Evolutionary conservation across 2,797 vertebrate genomes (phyloP).

Genomic region (Crax fasciolata): DNA sequence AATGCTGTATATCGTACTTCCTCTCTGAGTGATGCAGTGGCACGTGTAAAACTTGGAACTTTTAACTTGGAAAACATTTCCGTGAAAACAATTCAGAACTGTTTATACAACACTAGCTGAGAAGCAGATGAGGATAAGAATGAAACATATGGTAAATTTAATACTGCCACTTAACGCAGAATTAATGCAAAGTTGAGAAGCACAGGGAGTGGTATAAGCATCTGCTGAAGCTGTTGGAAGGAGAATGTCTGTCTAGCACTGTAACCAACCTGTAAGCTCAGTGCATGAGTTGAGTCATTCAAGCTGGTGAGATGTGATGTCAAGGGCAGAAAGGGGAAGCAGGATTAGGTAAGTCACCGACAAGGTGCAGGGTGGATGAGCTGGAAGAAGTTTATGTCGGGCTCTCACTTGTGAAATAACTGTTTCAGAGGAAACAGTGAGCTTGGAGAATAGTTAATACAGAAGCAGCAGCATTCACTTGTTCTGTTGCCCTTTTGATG

Average conservation of each 20-base stretch:
- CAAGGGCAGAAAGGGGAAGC: not conserved
- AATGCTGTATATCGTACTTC: not conserved
- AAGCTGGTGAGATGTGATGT: not conserved
- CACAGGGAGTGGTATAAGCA: not conserved
- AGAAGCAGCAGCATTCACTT: not conserved
- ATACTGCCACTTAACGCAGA: not conserved
- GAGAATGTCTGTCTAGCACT: not conserved
- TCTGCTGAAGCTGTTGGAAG: not conserved
- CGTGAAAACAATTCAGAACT: not conserved
- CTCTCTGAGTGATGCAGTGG: not conserved
- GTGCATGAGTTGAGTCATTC: not conserved
- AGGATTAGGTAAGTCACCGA: rapidly evolving
- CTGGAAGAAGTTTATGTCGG: not conserved
- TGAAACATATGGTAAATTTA: not conserved
- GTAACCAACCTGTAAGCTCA: not conserved
- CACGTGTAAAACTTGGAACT: rapidly evolving
- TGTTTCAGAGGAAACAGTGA: not conserved
- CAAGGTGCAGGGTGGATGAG: not conserved
- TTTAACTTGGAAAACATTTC: not conserved
- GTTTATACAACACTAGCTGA: not conserved
- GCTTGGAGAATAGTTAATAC: rapidly evolving
- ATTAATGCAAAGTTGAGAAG: not conserved
- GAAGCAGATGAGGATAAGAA: not conserved
- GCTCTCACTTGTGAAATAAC: not conserved
- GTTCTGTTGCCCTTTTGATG: rapidly evolving